Evolutionary conservation across 1,140 invertebrate genomes (phyloP), one percentile per base, ranked within the genome.

Genomic region (Nasonia giraulti): DNA sequence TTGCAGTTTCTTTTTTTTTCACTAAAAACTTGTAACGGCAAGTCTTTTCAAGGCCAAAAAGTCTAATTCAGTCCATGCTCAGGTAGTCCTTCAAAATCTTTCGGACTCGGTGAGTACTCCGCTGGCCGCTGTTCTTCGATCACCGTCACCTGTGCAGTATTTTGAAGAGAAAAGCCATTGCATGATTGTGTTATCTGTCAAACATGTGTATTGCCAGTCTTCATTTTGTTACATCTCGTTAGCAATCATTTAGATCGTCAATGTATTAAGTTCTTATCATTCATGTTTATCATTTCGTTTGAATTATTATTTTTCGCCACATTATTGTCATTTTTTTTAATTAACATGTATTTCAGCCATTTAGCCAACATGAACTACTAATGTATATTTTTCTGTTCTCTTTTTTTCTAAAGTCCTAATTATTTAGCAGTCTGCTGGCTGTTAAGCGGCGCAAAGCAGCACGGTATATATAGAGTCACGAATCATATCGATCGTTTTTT

Each of bases 41-140:
- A 62, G 55, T n/a, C 55, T 20, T 80, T 4, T 62, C 5, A 68
- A 80, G 31, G 47, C 2, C 50, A 1, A 37, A 73, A 23, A 23
- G 20, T 78, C 11, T 62, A 12, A 33, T 27, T 78, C 14, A 17
- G 27, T 74, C 55, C 66, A 1, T 76, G 47, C 40, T 76, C 10
- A 66, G 37, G 75, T 68, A 82, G 27, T 37, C 40, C 7, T 69
- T 31, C 68, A 27, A 23, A 62, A 23, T 55, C n/a, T 2, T 76
- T 55, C n/a, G n/a, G 17, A n/a, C 10, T 50, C 55, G 82, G 74
- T 83, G 82, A 83, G 82, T 83, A 83, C 12, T 71, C 20, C 11
- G 17, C 40, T 77, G 55, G 37, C 62, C 33, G 44, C 10, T 62
- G 71, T 74, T 4, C 44, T 71, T 69, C 33, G 5, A 12, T 44